Conservation (phyloP, 2,888 invertebrate genomes). For the Epirrhoe alternata region DNA sequence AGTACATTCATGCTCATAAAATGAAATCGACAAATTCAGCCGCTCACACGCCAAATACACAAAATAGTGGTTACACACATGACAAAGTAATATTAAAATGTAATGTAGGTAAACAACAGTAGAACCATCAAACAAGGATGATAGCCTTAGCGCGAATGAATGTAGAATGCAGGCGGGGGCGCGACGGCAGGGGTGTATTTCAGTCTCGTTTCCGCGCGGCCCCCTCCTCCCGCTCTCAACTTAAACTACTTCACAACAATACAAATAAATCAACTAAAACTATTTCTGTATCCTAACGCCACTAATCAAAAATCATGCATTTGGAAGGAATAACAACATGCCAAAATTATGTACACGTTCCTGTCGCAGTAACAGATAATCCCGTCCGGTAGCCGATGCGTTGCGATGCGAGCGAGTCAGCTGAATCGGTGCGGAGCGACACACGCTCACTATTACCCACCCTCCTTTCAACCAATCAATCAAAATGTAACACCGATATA, state of each 20-base stretch:
- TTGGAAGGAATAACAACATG: slow-evolving; percentile 79
- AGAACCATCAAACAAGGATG: slow-evolving; percentile 78
- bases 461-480: slow-evolving; percentile 26
- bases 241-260: slow-evolving; percentile 83
- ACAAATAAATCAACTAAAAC: slow-evolving; percentile 81
- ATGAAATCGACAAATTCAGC: slow-evolving; percentile 66
- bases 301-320: slow-evolving; percentile 74
- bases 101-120: slow-evolving; percentile 77
- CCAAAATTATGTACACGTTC: slow-evolving; percentile 68
- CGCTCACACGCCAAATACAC: slow-evolving; percentile 76
- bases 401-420: slow-evolving; percentile 25
- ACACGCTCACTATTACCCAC: slow-evolving; percentile 22
- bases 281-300: slow-evolving; percentile 78
- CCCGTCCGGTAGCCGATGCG: slow-evolving; percentile 27
- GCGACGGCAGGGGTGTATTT: slow-evolving; percentile 77
- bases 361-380: slow-evolving; percentile 63
- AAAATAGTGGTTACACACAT: slow-evolving; percentile 77
- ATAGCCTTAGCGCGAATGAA: slow-evolving; percentile 71
- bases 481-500: slow-evolving; percentile 38
- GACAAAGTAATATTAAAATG: slow-evolving; percentile 69
- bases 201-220: slow-evolving; percentile 79
- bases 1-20: slow-evolving; percentile 63
- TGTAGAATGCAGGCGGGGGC: slow-evolving; percentile 70
- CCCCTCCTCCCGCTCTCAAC: slow-evolving; percentile 70
- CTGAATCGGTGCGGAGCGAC: slow-evolving; percentile 29